Evolutionary conservation across 1,140 invertebrate genomes (phyloP), one percentile per base, ranked within the genome.

Genomic region (Aphis gossypii): DNA sequence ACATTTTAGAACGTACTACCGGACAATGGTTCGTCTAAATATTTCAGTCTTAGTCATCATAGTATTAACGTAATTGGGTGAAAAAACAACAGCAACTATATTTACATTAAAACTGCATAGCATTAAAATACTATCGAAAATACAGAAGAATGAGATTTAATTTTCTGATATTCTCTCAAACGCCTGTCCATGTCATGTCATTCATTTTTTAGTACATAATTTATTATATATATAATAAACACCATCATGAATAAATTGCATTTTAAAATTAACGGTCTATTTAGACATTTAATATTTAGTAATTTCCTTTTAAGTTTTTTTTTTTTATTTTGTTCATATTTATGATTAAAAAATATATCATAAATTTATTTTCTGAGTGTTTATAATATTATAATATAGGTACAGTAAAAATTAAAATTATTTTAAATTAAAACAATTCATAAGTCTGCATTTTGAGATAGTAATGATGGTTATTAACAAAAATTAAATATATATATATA

Each of bases 81-180:
- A 30, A 84, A 84, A 84, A 23, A 44, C 14, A 41, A 44, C 21
- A 11, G 9, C 9, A 25, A 0, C 35, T 84, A 3, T 23, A 25
- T 84, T 84, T 44, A 4, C 83, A 44, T 44, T 84, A 20, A 25
- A 84, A 44, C 41, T 41, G 7, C 41, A 84, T 25, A 6, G 8
- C 9, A 25, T 84, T 41, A 44, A 41, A 84, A 84, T 84, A 30
- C 1, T 41, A 84, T 44, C 41, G 83, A 23, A 84, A 84, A 84
- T 84, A 84, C 41, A 84, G 83, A 84, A 84, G 9, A 11, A 84
- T 84, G 83, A 84, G 83, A 84, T 84, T 84, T 84, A 84, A 84
- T 84, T 44, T 84, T 84, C 83, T 41, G 38, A 84, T 84, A 84
- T 41, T 41, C 21, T 84, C 41, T 25, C 23, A 25, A 84, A 8